Conservation (phyloP, 2,888 invertebrate species). For the Epinotia bilunana region DNA sequence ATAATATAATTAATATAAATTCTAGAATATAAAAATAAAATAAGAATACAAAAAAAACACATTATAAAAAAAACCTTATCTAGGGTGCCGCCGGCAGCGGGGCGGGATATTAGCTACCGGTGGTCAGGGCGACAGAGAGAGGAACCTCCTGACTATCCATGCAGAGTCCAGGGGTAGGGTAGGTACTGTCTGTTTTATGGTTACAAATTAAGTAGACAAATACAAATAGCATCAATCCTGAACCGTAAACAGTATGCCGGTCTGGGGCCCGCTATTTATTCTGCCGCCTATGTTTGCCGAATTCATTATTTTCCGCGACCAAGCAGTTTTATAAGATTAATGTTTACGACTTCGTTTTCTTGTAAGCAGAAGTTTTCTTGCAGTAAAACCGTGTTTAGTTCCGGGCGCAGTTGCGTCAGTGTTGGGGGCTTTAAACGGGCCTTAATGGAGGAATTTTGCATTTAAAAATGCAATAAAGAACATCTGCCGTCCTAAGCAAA, state of each 20-base stretch:
- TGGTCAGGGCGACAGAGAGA: too few relatives aligned
- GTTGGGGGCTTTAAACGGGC: not conserved
- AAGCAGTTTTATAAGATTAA: slow-evolving; percentile 26
- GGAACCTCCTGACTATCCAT: too few relatives aligned
- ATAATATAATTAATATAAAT: too few relatives aligned
- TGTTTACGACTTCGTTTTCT: slow-evolving; percentile 17
- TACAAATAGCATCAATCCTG: slow-evolving; percentile 37
- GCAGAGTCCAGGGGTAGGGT: too few relatives aligned
- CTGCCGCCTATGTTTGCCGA: slow-evolving; percentile 30
- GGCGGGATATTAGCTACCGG: too few relatives aligned
- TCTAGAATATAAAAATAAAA: too few relatives aligned
- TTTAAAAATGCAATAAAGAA: too few relatives aligned
- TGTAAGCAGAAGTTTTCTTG: slow-evolving; percentile 2
- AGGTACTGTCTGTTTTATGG: not conserved
- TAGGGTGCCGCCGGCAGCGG: too few relatives aligned
- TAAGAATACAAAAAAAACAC: too few relatives aligned
- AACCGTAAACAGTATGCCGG: slow-evolving; percentile 6
- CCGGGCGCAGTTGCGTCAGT: not conserved
- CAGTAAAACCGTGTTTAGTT: slow-evolving; percentile 16
- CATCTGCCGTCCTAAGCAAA: too few relatives aligned
- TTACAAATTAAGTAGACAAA: slow-evolving; percentile 22
- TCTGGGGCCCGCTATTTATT: slow-evolving; percentile 21
- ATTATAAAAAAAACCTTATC: too few relatives aligned
- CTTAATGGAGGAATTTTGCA: not conserved
- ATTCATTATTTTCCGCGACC: slow-evolving; percentile 31